Conservation (phyloP, 2,113 vertebrate species). For the Pipa parva region DNA sequence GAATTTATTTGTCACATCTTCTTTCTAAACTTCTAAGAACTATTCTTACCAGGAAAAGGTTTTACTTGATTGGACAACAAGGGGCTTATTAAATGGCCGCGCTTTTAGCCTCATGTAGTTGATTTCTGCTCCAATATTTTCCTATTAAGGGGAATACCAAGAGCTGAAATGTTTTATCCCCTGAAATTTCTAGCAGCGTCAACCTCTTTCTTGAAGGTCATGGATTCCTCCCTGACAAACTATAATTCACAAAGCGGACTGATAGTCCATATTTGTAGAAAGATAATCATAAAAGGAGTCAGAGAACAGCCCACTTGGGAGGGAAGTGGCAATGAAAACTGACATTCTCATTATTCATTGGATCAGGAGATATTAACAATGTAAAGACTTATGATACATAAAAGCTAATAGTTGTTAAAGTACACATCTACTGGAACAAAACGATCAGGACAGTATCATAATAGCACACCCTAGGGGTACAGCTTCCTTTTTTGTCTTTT, state of each 20-base stretch:
- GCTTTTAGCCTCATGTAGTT: neutral
- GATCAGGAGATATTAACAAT: neutral
- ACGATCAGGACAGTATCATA: neutral
- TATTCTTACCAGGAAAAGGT: slow-evolving; percentile 21
- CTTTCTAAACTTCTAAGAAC: slow-evolving; percentile 10
- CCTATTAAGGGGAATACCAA: neutral
- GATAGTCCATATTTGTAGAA: neutral
- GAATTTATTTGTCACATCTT: slow-evolving; percentile 27
- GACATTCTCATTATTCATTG: neutral
- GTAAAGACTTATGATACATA: neutral
- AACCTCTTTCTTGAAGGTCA: neutral
- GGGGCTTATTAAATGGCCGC: slow-evolving; percentile 12
- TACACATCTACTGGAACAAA: neutral
- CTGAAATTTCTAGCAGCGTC: neutral
- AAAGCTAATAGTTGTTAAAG: neutral
- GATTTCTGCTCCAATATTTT: neutral
- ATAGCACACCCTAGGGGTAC: neutral
- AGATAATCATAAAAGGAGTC: neutral
- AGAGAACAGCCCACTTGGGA: neutral
- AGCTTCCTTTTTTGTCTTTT: neutral
- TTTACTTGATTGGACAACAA: slow-evolving; percentile 20
- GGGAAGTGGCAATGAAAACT: neutral
- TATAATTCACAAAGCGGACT: neutral
- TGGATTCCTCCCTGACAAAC: neutral
- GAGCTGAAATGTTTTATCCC: neutral